These are phyloP conservation scores for Pangasianodon hypophthalmus DNA, from an alignment of 2,113 vertebrate species.

Conservation along the genomic window DNA sequence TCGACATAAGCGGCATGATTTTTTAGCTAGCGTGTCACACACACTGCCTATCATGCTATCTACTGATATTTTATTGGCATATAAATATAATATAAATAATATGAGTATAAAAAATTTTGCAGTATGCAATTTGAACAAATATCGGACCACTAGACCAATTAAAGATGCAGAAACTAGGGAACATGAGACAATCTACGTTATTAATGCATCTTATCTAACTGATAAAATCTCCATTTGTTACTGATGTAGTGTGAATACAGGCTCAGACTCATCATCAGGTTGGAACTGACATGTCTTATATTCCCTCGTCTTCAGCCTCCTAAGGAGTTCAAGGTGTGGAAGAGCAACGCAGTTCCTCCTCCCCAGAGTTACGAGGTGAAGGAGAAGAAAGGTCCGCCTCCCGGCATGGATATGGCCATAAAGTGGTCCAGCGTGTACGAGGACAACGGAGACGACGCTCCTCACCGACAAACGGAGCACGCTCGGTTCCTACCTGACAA, in stretches of 20 bases:
- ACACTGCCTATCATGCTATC: no score
- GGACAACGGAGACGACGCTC: constrained; percentile 94
- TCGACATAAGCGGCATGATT: no score
- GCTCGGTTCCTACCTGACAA: constrained; percentile 77
- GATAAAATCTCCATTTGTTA: not conserved
- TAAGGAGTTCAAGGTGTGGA: constrained; percentile 88
- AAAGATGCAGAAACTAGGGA: no score
- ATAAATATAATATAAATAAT: no score
- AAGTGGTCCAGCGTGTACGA: constrained; percentile 98
- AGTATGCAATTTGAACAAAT: no score
- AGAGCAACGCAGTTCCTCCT: constrained; percentile 86
- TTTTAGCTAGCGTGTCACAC: no score
- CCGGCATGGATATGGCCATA: constrained; percentile 93
- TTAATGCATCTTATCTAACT: not conserved
- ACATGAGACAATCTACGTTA: not conserved
- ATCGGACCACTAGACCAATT: no score
- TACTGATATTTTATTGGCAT: no score
- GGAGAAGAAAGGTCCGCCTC: constrained; percentile 82
- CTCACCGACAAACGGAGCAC: constrained; percentile 69
- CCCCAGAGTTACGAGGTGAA: constrained; percentile 81
- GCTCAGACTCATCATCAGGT: not conserved
- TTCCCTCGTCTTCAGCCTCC: constrained; percentile 73
- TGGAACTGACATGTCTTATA: not conserved
- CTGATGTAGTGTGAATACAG: not conserved
- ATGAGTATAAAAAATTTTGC: no score